Percentiles rank a stretch among this genome's conserved stretches.
Evolutionary conservation across 1,140 invertebrate species (phyloP).

Genomic region (Chelonus insularis): DNA sequence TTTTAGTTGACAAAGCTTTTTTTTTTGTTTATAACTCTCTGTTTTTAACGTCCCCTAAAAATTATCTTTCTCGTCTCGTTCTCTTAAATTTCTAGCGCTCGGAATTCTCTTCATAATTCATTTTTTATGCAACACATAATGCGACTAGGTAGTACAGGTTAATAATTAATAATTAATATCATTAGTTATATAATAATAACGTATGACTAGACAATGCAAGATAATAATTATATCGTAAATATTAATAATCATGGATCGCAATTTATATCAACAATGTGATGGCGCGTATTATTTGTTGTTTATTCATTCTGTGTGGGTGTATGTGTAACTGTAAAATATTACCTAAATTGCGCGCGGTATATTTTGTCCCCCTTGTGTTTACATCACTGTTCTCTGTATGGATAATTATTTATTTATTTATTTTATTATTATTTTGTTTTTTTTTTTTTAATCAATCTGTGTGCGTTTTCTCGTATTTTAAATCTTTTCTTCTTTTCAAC

Average conservation of each 20-base stretch:
- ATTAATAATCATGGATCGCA: constrained; percentile 62
- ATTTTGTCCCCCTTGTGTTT: constrained; percentile 3
- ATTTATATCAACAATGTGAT: constrained; percentile 61
- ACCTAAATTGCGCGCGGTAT: constrained; percentile 7
- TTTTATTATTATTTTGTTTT: constrained; percentile 17
- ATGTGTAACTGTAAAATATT: constrained; percentile 12
- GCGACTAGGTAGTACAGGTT: constrained; percentile 61
- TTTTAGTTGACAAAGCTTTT: background rate
- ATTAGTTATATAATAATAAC: constrained; percentile 62
- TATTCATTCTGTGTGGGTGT: constrained; percentile 21
- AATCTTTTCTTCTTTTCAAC: constrained; percentile 31
- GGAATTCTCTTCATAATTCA: constrained; percentile 28
- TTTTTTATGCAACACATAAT: constrained; percentile 60
- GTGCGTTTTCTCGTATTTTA: constrained; percentile 19
- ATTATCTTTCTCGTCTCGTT: constrained; percentile 4
- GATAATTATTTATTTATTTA: background rate
- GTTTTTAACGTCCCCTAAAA: background rate
- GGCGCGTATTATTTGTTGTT: constrained; percentile 40
- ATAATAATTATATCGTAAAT: constrained; percentile 63
- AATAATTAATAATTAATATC: constrained; percentile 61
- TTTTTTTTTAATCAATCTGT: background rate
- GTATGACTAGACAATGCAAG: constrained; percentile 62
- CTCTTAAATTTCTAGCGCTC: constrained; percentile 23
- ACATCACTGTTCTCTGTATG: constrained; percentile 12
- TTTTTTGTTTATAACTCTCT: background rate